These are phyloP conservation scores for Mercenaria mercenaria DNA, from an alignment of 1,140 invertebrate genomes.

Conservation along the genomic window DNA sequence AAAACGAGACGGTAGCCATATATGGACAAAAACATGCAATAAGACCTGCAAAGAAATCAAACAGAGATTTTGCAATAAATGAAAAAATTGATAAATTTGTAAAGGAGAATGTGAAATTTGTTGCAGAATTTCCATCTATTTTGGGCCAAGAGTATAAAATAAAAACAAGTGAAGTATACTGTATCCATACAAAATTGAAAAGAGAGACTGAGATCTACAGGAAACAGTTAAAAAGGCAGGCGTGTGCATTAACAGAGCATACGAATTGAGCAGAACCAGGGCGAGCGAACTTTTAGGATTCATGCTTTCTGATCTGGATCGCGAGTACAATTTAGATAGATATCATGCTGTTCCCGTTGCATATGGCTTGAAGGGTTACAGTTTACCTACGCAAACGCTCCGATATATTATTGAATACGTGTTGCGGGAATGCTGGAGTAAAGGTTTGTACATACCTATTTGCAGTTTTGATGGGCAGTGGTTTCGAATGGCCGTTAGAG, in stretches of 20 bases:
- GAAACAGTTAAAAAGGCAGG: neutral
- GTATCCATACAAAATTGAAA: neutral
- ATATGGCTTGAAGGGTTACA: slow-evolving; percentile 52
- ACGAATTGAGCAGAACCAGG: slow-evolving; percentile 14
- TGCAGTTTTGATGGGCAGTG: slow-evolving; percentile 64
- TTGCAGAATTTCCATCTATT: slow-evolving; percentile 38
- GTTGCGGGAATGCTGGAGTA: neutral
- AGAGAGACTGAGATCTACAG: neutral
- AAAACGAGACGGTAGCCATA: neutral
- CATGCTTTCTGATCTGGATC: slow-evolving; percentile 56
- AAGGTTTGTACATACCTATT: slow-evolving; percentile 47
- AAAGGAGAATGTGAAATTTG: slow-evolving; percentile 29
- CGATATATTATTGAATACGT: slow-evolving; percentile 25
- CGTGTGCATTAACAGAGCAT: neutral
- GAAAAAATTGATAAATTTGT: slow-evolving; percentile 21
- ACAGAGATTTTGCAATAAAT: neutral
- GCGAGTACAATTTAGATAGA: neutral
- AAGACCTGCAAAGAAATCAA: slow-evolving; percentile 15
- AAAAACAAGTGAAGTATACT: neutral
- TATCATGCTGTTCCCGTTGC: slow-evolving; percentile 29
- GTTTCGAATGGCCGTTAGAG: slow-evolving; percentile 22
- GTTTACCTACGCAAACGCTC: neutral
- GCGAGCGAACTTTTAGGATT: slow-evolving; percentile 58
- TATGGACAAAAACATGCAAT: neutral
- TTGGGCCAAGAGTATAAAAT: neutral